A percentile compares a stretch with the other conserved stretches of the same genome.
phyloP scores from a whole-genome alignment of 2,888 invertebrate genomes.

The Cantharis rustica region DNA sequence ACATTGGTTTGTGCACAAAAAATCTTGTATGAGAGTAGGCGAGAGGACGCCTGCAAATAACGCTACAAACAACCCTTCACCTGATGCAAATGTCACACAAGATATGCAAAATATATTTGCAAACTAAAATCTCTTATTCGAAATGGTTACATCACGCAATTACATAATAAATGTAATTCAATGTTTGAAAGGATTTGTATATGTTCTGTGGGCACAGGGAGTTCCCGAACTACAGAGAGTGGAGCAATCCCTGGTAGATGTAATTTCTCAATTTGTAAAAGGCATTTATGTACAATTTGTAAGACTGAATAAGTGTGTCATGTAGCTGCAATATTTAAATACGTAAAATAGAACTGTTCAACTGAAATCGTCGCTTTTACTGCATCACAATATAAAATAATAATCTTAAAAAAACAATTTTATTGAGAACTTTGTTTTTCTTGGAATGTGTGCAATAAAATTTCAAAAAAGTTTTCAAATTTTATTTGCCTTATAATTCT shows the following conservation, averaged over 20 bases:
- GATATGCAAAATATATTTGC: conserved; percentile 42
- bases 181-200: background rate
- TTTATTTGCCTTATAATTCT: background rate
- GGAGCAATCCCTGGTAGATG: background rate
- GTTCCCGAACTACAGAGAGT: background rate
- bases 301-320: background rate
- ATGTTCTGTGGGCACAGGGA: background rate
- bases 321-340: background rate
- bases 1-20: conserved; percentile 92
- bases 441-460: background rate
- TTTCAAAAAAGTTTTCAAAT: background rate
- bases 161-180: background rate
- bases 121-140: background rate
- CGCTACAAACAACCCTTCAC: conserved; percentile 7
- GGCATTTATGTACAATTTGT: background rate
- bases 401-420: background rate
- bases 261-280: background rate
- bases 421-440: background rate
- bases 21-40: conserved; percentile 73
- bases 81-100: conserved; percentile 41
- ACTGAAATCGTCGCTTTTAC: background rate
- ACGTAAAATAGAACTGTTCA: background rate
- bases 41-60: conserved; percentile 34
- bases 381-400: background rate
- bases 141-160: no score